Evolutionary conservation across 2,888 invertebrate species (phyloP), one percentile per base, ranked within the genome.

Genomic region (Chorisops tibialis): DNA sequence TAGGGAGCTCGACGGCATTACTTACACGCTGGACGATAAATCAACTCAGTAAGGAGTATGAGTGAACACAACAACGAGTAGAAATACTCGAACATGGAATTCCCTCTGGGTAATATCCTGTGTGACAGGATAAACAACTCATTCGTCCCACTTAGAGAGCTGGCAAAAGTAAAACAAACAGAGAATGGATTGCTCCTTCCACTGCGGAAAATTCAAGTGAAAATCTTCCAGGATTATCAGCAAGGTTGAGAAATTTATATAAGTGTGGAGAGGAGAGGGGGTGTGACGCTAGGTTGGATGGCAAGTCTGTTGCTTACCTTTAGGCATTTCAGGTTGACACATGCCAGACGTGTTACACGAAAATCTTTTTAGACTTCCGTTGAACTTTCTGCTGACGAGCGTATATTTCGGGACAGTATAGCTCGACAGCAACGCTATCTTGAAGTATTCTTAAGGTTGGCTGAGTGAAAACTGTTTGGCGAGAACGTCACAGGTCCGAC

Each of bases 91-190:
- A 47, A 59, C 48, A 59, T 47, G 51, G 49, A 56, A 56, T 56
- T 56, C 63, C 63, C 60, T 49, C 19, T 22, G 60, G 63, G 50
- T 37, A 43, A 51, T 63, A 56, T 63, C 56, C 50, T 63, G 49
- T n/a, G n/a, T 56, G 56, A 63, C 60, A 63, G 60, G 37, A 60
- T 60, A 63, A 63, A 63, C 63, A 63, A 60, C 54, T 63, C 60
- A 60, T 63, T 60, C 63, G 59, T 49, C 54, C 35, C 49, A 38
- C 49, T 51, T 56, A 56, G 50, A n/a, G 38, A 59, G 21, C 21
- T 37, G 37, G 37, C 59, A 24, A 22, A 18, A 45, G 43, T 43
- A 60, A 63, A 59, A 41, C 30, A 56, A 60, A 63, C 24, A 7
- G 21, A 24, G 48, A 22, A 38, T n/a, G n/a, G 38, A 21, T 56